A percentile compares a stretch with the other conserved stretches of the same genome.
Evolutionary conservation across 2,113 vertebrate genomes (phyloP).

Genomic region (Dromaius novaehollandiae): DNA sequence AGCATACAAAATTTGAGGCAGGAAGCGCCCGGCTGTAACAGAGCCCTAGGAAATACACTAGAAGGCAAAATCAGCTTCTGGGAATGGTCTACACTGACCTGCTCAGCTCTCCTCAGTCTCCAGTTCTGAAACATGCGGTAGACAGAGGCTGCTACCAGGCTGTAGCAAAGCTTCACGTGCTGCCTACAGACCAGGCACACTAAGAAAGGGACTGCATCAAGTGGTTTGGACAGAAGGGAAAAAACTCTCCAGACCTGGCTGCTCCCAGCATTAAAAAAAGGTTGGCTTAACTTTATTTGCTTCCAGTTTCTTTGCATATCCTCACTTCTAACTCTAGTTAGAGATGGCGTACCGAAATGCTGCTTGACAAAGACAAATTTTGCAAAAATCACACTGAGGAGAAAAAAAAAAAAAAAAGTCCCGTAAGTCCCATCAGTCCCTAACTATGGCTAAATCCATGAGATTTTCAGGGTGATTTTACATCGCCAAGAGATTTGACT

Average conservation of each 20-base stretch:
- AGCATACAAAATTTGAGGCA: not conserved
- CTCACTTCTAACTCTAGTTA: not conserved
- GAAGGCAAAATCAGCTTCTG: not conserved
- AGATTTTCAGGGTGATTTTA: not conserved
- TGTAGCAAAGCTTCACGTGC: not conserved
- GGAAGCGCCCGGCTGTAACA: not conserved
- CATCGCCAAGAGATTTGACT: not conserved
- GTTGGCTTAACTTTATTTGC: not conserved
- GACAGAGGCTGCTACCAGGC: not conserved
- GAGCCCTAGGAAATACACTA: not conserved
- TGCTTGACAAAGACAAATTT: accelerated
- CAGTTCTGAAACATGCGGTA: not conserved
- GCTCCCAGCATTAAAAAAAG: not conserved
- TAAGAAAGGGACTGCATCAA: accelerated
- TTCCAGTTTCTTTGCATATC: not conserved
- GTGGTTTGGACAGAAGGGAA: not conserved
- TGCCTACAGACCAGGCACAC: not conserved
- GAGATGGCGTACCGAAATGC: not conserved
- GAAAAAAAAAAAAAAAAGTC: not conserved
- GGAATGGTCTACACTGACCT: not conserved
- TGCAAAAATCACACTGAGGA: not conserved
- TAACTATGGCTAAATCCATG: not conserved
- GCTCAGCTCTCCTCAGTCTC: not conserved
- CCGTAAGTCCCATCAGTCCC: not conserved
- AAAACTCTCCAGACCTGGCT: accelerated